A percentile compares a stretch with the other conserved stretches of the same genome.
These are phyloP conservation scores for honey bee (Apis mellifera) DNA, from an alignment of 1,140 invertebrate species.

Conservation along the genomic window DNA sequence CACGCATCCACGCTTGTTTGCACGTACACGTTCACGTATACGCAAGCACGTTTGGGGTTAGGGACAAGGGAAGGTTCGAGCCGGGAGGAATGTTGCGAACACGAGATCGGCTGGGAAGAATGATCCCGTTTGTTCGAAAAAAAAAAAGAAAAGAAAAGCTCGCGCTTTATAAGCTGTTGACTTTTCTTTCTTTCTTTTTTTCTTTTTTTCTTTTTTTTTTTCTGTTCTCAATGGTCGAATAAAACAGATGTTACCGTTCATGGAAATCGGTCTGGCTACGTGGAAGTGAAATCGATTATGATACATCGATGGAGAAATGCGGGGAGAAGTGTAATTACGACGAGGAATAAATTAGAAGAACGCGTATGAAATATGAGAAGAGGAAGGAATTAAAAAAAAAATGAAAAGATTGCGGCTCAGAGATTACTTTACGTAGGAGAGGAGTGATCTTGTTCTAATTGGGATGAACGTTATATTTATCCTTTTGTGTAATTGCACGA, in stretches of 20 bases:
- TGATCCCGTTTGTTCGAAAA: slow-evolving; percentile 34
- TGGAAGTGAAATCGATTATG: slow-evolving; percentile 3
- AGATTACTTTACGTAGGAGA: too few relatives aligned
- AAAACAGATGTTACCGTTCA: slow-evolving; percentile 25
- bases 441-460: too few relatives aligned
- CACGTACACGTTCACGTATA: slow-evolving; percentile 16
- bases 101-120: slow-evolving; percentile 24
- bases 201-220: too few relatives aligned
- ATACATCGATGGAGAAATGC: background rate
- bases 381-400: background rate
- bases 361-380: background rate
- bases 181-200: background rate
- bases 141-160: background rate
- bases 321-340: slow-evolving; percentile 7
- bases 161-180: background rate
- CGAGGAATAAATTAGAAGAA: background rate
- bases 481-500: too few relatives aligned
- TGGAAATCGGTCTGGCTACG: background rate
- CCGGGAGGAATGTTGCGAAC: slow-evolving; percentile 45
- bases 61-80: slow-evolving; percentile 18
- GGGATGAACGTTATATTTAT: too few relatives aligned
- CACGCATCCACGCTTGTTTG: slow-evolving; percentile 29
- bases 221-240: background rate
- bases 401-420: too few relatives aligned
- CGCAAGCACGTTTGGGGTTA: background rate